Evolutionary conservation across 2,888 invertebrate species (phyloP).

Genomic region (Diadromus collaris): DNA sequence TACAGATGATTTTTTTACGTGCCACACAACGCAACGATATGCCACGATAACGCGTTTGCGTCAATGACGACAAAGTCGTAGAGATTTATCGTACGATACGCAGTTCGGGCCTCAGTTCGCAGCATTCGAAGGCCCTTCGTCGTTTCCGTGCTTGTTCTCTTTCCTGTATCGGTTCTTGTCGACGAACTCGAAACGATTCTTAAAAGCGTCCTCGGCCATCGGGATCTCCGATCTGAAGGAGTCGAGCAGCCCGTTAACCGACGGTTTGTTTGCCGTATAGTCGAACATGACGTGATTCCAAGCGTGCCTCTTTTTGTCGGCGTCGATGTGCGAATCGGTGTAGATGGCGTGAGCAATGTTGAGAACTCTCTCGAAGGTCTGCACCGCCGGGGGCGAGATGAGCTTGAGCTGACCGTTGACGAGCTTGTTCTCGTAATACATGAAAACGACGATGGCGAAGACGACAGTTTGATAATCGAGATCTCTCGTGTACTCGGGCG

Average conservation of each 20-base stretch:
- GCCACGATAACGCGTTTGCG: background rate
- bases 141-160: background rate
- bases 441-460: constrained; percentile 30
- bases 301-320: constrained; percentile 21
- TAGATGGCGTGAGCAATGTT: constrained; percentile 38
- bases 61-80: background rate
- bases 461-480: constrained; percentile 18
- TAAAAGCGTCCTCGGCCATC: constrained; percentile 7
- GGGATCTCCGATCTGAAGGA: constrained; percentile 33
- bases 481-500: background rate
- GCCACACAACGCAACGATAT: background rate
- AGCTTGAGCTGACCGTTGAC: background rate
- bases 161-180: background rate
- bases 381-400: background rate
- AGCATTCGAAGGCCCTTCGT: background rate
- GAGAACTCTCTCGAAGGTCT: constrained; percentile 21
- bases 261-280: constrained; percentile 6
- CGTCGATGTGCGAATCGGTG: constrained; percentile 20
- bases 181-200: constrained; percentile 27
- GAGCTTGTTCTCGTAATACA: constrained; percentile 45
- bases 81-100: background rate
- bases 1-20: background rate
- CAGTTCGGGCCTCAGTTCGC: background rate
- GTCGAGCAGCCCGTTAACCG: constrained; percentile 13
- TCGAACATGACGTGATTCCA: constrained; percentile 44